These are phyloP conservation scores for Saccostrea echinata DNA, from an alignment of 1,140 invertebrate genomes.

Conservation along the genomic window DNA sequence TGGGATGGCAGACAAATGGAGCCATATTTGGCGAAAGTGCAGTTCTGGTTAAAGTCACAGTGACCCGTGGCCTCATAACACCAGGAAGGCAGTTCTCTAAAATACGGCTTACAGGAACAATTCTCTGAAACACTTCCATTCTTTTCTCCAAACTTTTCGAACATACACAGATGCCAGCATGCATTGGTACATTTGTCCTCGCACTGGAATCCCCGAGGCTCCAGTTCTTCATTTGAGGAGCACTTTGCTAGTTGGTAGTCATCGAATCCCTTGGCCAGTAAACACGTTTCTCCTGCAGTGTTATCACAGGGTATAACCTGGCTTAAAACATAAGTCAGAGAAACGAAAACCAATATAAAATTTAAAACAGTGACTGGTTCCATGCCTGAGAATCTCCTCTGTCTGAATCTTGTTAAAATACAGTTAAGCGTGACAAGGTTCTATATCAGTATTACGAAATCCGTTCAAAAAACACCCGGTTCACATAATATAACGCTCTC, in stretches of 20 bases:
- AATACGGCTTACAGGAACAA: slow-evolving; percentile 1
- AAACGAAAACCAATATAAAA: not conserved
- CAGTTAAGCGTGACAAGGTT: not conserved
- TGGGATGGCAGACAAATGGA: not conserved
- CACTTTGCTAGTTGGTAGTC: not conserved
- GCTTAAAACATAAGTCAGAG: not conserved
- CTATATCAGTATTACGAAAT: too few species aligned
- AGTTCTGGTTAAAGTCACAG: not conserved
- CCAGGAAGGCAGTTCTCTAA: not conserved
- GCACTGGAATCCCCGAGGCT: not conserved
- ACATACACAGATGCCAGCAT: slow-evolving; percentile 24
- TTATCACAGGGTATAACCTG: not conserved
- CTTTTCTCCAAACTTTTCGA: not conserved
- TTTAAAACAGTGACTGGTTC: not conserved
- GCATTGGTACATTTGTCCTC: not conserved
- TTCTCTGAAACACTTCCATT: slow-evolving; percentile 7
- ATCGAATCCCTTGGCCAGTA: not conserved
- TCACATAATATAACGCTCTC: too few species aligned
- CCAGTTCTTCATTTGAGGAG: not conserved
- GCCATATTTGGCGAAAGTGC: not conserved
- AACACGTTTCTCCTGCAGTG: not conserved
- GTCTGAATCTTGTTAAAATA: not conserved
- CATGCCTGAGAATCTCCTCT: not conserved
- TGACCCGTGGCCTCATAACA: not conserved
- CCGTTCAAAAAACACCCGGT: too few species aligned